Evolutionary conservation across 2,113 vertebrate genomes (phyloP).

Genomic region (Oceanodroma tethys): DNA sequence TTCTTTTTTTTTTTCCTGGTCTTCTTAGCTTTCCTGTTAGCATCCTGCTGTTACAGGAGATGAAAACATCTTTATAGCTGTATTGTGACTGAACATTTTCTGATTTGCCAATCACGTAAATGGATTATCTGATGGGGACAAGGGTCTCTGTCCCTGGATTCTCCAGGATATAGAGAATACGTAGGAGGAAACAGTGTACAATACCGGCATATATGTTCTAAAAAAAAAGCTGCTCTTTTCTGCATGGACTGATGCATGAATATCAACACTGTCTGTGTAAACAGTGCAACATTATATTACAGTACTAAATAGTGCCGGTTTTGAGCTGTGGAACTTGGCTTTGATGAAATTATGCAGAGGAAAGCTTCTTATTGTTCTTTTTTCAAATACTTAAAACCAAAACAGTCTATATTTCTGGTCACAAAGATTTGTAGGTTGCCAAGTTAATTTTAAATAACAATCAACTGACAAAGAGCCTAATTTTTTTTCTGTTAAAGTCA

Average conservation of each 20-base stretch:
- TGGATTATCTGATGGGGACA: background rate
- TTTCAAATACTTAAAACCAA: background rate
- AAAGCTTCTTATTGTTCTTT: background rate
- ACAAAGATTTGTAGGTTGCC: background rate
- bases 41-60: slow-evolving; percentile 61
- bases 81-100: slow-evolving; percentile 65
- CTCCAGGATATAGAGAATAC: background rate
- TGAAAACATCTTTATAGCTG: slow-evolving; percentile 63
- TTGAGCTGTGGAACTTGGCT: background rate
- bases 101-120: slow-evolving; percentile 65
- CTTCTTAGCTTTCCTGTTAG: slow-evolving; percentile 61
- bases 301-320: background rate
- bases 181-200: background rate
- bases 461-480: background rate
- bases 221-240: background rate
- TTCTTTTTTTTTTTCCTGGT: background rate
- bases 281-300: background rate
- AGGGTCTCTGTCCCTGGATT: background rate
- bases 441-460: background rate
- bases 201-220: too few species aligned
- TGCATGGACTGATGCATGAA: background rate
- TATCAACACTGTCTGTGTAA: background rate
- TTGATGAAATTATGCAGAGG: background rate
- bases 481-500: background rate
- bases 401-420: background rate